Conservation (phyloP, 2,888 invertebrate species). For the Pseudeuparius sepicola region DNA sequence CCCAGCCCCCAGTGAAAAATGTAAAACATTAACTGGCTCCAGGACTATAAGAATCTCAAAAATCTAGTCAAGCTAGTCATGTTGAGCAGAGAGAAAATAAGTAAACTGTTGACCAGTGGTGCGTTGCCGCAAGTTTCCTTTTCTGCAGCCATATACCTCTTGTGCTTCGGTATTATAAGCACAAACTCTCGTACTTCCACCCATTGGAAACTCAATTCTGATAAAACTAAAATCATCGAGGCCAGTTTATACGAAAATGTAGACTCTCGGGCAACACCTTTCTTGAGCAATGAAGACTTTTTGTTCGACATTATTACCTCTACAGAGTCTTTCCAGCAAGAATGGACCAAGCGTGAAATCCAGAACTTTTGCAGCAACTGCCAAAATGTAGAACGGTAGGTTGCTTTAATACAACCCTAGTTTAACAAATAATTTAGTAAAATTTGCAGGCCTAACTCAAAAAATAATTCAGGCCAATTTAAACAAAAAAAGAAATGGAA, state of each 20-base stretch:
- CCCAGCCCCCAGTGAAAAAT: too few species aligned
- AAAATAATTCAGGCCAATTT: not conserved
- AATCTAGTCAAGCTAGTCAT: conserved; percentile 17
- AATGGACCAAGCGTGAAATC: conserved; percentile 60
- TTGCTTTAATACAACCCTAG: conserved; percentile 4
- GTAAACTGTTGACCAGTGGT: too few species aligned
- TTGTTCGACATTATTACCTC: conserved; percentile 69
- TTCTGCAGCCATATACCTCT: conserved; percentile 46
- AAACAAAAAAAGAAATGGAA: conserved; percentile 29
- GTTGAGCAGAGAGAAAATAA: too few species aligned
- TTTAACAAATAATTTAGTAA: conserved; percentile 4
- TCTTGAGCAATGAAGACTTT: conserved; percentile 48
- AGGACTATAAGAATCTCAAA: conserved; percentile 6
- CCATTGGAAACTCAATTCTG: conserved; percentile 71
- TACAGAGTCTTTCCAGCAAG: conserved; percentile 54
- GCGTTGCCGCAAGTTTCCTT: conserved; percentile 25
- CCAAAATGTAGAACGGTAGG: conserved; percentile 30
- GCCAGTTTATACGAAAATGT: too few species aligned
- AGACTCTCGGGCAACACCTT: not conserved
- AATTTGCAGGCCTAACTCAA: conserved; percentile 6
- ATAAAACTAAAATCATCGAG: conserved; percentile 66
- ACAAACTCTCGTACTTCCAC: conserved; percentile 76
- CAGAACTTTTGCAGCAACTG: conserved; percentile 55
- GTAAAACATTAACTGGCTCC: too few species aligned
- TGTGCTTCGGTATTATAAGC: conserved; percentile 58